Base-by-base conservation (phyloP, 2,888 invertebrate genomes). In the Hydrotaea diabolus region DNA sequence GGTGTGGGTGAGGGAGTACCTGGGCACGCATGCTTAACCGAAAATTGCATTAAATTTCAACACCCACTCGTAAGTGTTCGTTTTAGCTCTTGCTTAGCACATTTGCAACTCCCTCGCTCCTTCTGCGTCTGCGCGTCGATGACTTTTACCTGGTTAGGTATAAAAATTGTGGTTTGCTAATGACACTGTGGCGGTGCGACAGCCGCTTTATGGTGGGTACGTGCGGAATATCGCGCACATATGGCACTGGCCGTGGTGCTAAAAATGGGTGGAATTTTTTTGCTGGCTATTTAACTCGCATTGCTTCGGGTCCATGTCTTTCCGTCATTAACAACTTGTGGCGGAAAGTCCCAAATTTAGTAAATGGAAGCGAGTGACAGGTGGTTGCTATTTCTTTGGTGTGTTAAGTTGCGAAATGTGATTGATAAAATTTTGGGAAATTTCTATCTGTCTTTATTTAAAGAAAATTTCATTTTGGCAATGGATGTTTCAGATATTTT, bases 61-160 rank as follows among this genome's bases (percentile, higher is more conserved):
- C 85, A 85, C 85, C 85, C 85, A 76, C 85, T 69, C 74, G 2
- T 53, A 85, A 73, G 78, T 82, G 82, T 82, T 71, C 43, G 59
- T 62, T 79, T 85, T 85, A 73, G 53, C 73, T 81, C 76, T 72
- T 78, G 59, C 78, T 84, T 81, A 84, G 76, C 81, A 81, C 83
- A 69, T 77, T 82, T 31, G 26, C 36, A 11, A 23, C 66, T 59
- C 43, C 36, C 43, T 43, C 43, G 17, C 39, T 59, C 5, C 55
- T 19, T 17, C n/a, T 23, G 13, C 39, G 57, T 46, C 71, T 78
- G 11, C 77, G 23, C 21, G 31, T 31, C n/a, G n/a, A n/a, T n/a
- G n/a, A n/a, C n/a, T n/a, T n/a, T n/a, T 39, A 8, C 26, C 46
- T 19, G 39, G 26, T 31, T 66, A 69, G 43, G 69, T 69, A 69